Evolutionary conservation across 2,888 invertebrate genomes (phyloP), one percentile per base, ranked within the genome.

Genomic region (Lasiommata megera): DNA sequence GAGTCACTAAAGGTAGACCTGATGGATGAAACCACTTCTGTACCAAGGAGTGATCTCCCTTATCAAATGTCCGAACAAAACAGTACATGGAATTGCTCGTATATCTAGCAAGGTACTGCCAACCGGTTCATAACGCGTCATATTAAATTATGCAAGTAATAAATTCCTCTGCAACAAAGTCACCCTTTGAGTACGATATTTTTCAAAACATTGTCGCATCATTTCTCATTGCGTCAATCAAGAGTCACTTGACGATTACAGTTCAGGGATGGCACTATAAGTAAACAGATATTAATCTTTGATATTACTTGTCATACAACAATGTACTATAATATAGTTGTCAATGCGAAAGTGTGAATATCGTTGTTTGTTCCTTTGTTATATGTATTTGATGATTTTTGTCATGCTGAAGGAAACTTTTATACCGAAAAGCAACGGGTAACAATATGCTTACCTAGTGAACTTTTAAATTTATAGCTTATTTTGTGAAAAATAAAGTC

Each of bases 221-320:
- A 89, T 90, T 89, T 88, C 84, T 90, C 89, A 88, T 86, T 83
- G 86, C 88, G 79, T 90, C 90, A 89, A 90, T 89, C 88, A 88
- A 83, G 68, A 54, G 61, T 56, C 47, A 56, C 54, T 59, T 61
- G 57, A 77, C 70, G 62, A 60, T 41, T 51, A 55, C 41, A 44
- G 53, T 48, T 62, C 65, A 88, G 80, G 88, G 88, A 44, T 87
- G 85, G n/a, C 78, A 69, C 67, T 18, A 44, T 8, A 40, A 40
- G 23, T n/a, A 41, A 6, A 23, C 23, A 23, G 23, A 2, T 23
- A 5, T 3, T 23, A 23, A 23, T 23, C 23, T 23, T 23, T 23
- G 23, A 3, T 23, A 23, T 23, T 23, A 23, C 23, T 23, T 23
- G 23, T 23, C 23, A 3, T 23, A 3, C 23, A 3, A 23, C 23